Evolutionary conservation across 2,113 vertebrate genomes (phyloP).

Genomic region (Turdus rufiventris): DNA sequence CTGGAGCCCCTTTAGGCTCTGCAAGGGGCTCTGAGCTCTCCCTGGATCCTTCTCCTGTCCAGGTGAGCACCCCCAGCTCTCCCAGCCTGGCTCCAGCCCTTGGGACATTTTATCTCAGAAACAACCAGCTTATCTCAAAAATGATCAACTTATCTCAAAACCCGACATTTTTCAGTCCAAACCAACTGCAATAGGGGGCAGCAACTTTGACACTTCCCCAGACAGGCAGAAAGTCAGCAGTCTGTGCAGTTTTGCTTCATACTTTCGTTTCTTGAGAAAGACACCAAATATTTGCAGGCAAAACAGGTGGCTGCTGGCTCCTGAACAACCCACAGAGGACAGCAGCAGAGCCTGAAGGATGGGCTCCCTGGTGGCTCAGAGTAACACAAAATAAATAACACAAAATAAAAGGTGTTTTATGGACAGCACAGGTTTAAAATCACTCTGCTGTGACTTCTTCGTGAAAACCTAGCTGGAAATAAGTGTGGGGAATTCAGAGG

Average conservation of each 20-base stretch:
- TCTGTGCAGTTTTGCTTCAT: neutral
- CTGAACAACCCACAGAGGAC: accelerated
- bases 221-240: neutral
- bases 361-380: accelerated
- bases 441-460: neutral
- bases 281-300: neutral
- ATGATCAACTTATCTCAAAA: neutral
- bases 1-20: neutral
- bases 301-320: neutral
- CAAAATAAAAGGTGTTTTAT: neutral
- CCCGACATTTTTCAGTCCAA: neutral
- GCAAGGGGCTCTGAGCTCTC: neutral
- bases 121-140: neutral
- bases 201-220: neutral
- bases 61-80: neutral
- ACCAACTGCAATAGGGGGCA: neutral
- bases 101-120: neutral
- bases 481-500: neutral
- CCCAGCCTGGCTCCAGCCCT: neutral
- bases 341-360: accelerated
- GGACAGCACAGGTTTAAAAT: neutral
- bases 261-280: neutral
- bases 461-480: neutral
- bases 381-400: neutral
- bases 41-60: neutral